phyloP scores from a whole-genome alignment of 2,888 invertebrate genomes.

The Eupeodes latifasciatus region DNA sequence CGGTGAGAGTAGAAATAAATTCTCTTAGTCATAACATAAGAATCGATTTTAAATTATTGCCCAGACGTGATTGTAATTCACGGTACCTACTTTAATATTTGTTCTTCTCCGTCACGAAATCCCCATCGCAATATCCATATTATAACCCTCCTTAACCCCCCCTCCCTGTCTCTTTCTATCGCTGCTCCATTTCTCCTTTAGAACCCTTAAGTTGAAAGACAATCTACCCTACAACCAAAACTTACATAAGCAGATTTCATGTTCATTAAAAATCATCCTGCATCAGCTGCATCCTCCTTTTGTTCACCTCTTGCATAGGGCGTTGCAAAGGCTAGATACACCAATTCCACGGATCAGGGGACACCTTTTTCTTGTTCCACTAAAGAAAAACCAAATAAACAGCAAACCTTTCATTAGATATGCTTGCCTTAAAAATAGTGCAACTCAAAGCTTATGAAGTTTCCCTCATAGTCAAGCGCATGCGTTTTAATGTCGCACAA shows the following conservation, averaged over 20 bases:
- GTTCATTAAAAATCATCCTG: constrained; percentile 8
- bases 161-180: not conserved
- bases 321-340: constrained; percentile 57
- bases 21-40: constrained; percentile 81
- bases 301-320: constrained; percentile 51
- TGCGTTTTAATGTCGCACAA: constrained; percentile 27
- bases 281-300: constrained; percentile 40
- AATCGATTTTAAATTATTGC: constrained; percentile 82
- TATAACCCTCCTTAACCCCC: not conserved
- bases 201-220: not conserved
- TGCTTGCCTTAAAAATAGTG: constrained; percentile 49
- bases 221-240: not conserved
- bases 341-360: constrained; percentile 51
- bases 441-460: constrained; percentile 66
- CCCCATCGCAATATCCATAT: constrained; percentile 13
- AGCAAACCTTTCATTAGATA: constrained; percentile 28
- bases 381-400: constrained; percentile 48
- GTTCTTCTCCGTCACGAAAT: constrained; percentile 36
- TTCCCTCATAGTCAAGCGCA: constrained; percentile 53
- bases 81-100: constrained; percentile 60
- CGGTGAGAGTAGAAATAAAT: not conserved
- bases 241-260: constrained; percentile 31
- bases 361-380: constrained; percentile 25
- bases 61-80: constrained; percentile 83
- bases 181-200: not conserved